phyloP scores from a whole-genome alignment of 2,888 invertebrate genomes.

The Scaptomyza caliginosa region DNA sequence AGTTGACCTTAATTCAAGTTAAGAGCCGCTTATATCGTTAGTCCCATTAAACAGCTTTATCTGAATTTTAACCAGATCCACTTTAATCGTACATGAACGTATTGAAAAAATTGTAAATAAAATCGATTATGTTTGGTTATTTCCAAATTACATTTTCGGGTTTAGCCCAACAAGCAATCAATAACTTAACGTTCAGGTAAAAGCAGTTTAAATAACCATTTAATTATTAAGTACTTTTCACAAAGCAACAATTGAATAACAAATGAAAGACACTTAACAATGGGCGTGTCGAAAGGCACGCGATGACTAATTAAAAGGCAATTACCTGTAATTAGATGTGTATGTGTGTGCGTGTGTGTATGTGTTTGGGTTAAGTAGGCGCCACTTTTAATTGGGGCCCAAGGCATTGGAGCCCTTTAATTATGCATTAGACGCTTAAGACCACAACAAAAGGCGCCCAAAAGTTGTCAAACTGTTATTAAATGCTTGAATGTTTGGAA shows the following conservation, averaged over 20 bases:
- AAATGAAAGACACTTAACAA: not conserved
- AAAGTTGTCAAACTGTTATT: slow-evolving; percentile 58
- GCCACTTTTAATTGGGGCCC: slow-evolving; percentile 64
- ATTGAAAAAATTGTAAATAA: not conserved
- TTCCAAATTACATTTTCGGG: not conserved
- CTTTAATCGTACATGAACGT: not conserved
- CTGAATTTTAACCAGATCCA: too few species aligned
- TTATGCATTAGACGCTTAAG: slow-evolving; percentile 66
- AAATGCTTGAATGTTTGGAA: slow-evolving; percentile 32
- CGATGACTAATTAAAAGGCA: slow-evolving; percentile 74
- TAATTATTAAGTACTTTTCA: not conserved
- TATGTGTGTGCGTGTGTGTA: slow-evolving; percentile 14
- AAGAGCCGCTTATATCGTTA: too few species aligned
- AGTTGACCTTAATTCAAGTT: too few species aligned
- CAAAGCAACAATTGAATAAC: slow-evolving; percentile 17
- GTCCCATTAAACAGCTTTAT: not conserved
- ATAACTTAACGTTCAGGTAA: slow-evolving; percentile 1
- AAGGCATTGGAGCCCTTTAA: slow-evolving; percentile 48
- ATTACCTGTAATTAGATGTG: slow-evolving; percentile 71
- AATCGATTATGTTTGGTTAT: not conserved
- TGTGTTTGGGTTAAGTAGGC: slow-evolving; percentile 48
- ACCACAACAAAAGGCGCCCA: slow-evolving; percentile 43
- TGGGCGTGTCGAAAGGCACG: slow-evolving; percentile 55
- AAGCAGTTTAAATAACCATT: slow-evolving; percentile 9
- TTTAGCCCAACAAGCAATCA: not conserved